phyloP scores from a whole-genome alignment of 2,797 vertebrate species.

The Melanotaenia maccullochi region DNA sequence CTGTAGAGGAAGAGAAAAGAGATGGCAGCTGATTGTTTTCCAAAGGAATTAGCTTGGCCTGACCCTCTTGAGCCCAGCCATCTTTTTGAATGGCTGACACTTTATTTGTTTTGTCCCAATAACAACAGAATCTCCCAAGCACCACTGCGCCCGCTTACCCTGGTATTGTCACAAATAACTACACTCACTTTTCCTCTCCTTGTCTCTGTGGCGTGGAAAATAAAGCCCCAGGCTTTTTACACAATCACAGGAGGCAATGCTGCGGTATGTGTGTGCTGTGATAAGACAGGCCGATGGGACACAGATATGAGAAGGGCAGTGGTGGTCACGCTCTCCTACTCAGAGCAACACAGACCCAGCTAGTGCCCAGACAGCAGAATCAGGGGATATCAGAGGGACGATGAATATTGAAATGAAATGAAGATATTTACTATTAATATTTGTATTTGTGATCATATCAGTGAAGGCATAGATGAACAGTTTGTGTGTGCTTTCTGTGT shows the following conservation, averaged over 20 bases:
- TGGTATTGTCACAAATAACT: constrained; percentile 78
- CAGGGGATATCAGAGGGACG: constrained; percentile 29
- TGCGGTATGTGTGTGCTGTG: constrained; percentile 78
- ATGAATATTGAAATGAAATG: constrained; percentile 24
- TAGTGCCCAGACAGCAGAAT: constrained; percentile 30
- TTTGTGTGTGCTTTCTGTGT: constrained; percentile 47
- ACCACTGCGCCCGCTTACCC: constrained; percentile 49
- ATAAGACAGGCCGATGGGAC: constrained; percentile 80
- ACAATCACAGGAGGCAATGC: constrained; percentile 85
- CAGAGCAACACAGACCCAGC: constrained; percentile 35
- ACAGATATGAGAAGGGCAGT: constrained; percentile 78
- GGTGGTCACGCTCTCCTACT: constrained; percentile 60
- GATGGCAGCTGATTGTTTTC: constrained; percentile 79
- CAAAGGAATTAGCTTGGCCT: constrained; percentile 70
- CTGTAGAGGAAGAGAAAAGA: constrained; percentile 58
- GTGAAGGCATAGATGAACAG: constrained; percentile 33
- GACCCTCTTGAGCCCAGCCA: constrained; percentile 74
- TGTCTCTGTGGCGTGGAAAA: constrained; percentile 71
- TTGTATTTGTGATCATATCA: constrained; percentile 45
- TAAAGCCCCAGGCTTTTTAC: constrained; percentile 75
- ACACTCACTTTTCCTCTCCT: constrained; percentile 78
- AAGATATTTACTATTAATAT: constrained; percentile 46
- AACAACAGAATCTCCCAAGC: constrained; percentile 77
- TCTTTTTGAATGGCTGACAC: constrained; percentile 77
- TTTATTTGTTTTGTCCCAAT: constrained; percentile 81